Evolutionary conservation across 2,797 vertebrate genomes (phyloP), one percentile per base, ranked within the genome.

Genomic region (Xiphorhynchus erythropygius): DNA sequence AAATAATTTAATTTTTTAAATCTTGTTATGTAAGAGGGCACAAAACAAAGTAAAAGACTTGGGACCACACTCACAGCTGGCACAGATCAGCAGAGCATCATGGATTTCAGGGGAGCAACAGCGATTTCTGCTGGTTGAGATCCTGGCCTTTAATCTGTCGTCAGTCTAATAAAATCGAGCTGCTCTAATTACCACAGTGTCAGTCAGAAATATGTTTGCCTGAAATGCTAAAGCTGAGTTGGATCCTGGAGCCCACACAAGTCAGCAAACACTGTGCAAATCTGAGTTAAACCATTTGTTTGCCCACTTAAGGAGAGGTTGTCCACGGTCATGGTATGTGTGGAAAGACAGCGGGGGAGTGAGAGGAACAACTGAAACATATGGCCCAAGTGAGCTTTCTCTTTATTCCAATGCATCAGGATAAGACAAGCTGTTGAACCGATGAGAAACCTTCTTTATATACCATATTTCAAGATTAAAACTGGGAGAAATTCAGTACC

Each of bases 301-400:
- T 96, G 96, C 95, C 96, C 96, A 95, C 94, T 96, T 96, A 79
- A 79, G 84, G 93, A 93, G 87, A 89, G 96, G 96, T 94, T 95
- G 95, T 96, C 95, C 96, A 84, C 67, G 86, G 94, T 95, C 94
- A 91, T 86, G 83, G 52, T 93, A 95, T 89, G 94, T 95, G 96
- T 96, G 94, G 96, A 94, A 94, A 96, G 94, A 95, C 84, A 76
- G 95, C 83, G 94, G 94, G 95, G 94, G 94, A 96, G 96, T 94
- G 95, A 97, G 96, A 97, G 96, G 95, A 96, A 88, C 95, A 95
- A 96, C 96, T 93, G 87, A 96, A 94, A 89, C 95, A 96, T 97
- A 97, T 97, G 95, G 96, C 80, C 86, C 64, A 94, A 91, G 89
- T 80, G 87, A 96, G 95, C 91, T 91, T 77, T 91, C 89, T 96